Conservation (phyloP, 2,113 vertebrate species). For the Ahaetulla prasina region DNA sequence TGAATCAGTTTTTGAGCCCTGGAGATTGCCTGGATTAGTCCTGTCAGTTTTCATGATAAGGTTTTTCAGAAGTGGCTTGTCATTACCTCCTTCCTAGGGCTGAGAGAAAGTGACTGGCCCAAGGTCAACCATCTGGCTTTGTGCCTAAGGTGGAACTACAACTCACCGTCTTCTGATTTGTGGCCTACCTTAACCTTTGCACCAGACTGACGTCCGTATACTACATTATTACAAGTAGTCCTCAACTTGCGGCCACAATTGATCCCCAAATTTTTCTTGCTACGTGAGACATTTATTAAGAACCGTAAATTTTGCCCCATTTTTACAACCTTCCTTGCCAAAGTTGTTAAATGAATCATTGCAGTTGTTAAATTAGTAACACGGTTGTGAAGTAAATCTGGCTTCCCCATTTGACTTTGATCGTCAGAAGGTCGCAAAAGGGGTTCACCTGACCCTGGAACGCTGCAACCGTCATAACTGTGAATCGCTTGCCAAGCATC, state of each 20-base stretch:
- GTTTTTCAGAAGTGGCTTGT: neutral
- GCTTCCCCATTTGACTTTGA: neutral
- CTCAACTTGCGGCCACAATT: neutral
- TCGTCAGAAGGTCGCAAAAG: neutral
- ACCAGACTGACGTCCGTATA: neutral
- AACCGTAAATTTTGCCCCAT: too few species aligned
- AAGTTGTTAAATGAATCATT: neutral
- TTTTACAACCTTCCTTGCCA: neutral
- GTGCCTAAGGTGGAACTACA: neutral
- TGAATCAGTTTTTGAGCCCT: neutral
- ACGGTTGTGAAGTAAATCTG: neutral
- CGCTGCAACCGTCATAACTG: neutral
- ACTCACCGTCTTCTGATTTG: neutral
- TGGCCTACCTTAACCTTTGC: neutral
- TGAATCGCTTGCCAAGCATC: neutral
- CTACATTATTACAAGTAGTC: neutral
- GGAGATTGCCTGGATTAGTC: neutral
- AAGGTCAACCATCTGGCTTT: neutral
- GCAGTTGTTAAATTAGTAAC: neutral
- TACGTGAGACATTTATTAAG: too few species aligned
- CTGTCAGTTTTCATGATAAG: neutral
- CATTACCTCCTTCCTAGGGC: neutral
- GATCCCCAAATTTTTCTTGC: neutral
- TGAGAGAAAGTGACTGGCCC: neutral
- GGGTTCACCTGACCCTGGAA: too few species aligned